Evolutionary conservation across 2,113 vertebrate species (phyloP).

Genomic region (Thunnus thynnus): DNA sequence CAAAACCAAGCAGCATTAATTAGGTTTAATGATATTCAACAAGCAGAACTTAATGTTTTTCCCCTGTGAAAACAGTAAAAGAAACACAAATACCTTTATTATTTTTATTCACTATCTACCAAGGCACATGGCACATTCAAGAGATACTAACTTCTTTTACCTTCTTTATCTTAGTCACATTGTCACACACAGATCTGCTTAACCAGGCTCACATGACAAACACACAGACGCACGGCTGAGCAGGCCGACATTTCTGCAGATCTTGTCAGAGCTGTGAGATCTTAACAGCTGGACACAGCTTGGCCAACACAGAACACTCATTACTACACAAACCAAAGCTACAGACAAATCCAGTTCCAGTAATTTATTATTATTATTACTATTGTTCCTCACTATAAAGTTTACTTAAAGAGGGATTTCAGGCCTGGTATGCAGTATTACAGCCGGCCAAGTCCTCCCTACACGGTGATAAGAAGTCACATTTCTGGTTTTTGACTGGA

Average conservation of each 20-base stretch:
- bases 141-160: neutral
- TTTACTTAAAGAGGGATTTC: neutral
- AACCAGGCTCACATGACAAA: constrained; percentile 55
- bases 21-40: neutral
- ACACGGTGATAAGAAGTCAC: constrained; percentile 33
- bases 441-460: neutral
- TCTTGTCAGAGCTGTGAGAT: constrained; percentile 15
- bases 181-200: neutral
- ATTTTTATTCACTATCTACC: neutral
- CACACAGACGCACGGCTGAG: constrained; percentile 36
- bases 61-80: neutral
- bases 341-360: neutral
- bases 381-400: neutral
- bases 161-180: neutral
- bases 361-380: neutral
- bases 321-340: neutral
- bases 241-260: constrained; percentile 25
- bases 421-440: neutral
- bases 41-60: neutral
- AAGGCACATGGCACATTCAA: neutral
- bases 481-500: constrained; percentile 28
- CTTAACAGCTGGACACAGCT: constrained; percentile 22
- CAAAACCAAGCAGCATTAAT: neutral
- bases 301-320: neutral
- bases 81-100: neutral